phyloP scores from a whole-genome alignment of 2,113 vertebrate species.

The Sphaerodactylus townsendi region DNA sequence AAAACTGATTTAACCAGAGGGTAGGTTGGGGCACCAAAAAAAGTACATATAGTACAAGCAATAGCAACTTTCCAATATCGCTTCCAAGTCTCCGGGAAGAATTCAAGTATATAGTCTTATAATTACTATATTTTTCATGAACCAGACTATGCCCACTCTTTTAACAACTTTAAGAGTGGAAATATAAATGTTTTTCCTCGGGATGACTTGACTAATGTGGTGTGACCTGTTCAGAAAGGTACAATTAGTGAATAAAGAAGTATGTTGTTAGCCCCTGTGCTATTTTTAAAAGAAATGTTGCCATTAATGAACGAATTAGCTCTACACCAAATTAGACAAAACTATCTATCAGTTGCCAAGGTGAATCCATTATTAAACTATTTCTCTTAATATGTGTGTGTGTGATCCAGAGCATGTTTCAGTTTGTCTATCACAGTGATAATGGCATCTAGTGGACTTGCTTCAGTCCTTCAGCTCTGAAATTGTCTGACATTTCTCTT shows the following conservation, averaged over 20 bases:
- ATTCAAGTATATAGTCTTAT: background rate
- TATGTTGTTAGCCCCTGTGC: background rate
- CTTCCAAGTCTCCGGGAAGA: background rate
- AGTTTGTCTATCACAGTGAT: background rate
- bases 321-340: background rate
- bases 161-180: background rate
- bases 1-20: background rate
- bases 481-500: background rate
- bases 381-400: background rate
- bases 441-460: background rate
- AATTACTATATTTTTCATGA: background rate
- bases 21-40: background rate
- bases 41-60: no score
- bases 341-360: background rate
- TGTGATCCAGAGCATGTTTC: constrained; percentile 6
- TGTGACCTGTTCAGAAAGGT: constrained; percentile 4
- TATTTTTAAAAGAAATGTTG: background rate
- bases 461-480: constrained; percentile 10
- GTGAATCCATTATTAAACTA: constrained; percentile 8
- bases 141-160: background rate
- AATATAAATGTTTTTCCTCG: background rate
- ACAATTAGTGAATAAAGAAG: background rate
- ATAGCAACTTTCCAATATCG: background rate
- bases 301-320: accelerated
- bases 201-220: background rate